phyloP scores from a whole-genome alignment of 2,113 vertebrate genomes.

The Egretta garzetta region DNA sequence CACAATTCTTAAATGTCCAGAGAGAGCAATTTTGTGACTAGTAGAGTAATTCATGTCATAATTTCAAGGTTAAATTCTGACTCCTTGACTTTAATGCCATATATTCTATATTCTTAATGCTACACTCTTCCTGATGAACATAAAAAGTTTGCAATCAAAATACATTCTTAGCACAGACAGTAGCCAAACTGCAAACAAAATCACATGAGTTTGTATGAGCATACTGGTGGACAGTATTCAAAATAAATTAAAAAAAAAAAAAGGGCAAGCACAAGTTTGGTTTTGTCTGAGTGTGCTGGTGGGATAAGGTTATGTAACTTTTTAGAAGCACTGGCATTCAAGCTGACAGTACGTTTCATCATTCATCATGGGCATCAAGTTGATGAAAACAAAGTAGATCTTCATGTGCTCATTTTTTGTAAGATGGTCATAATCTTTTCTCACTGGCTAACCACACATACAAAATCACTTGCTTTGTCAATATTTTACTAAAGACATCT shows the following conservation, averaged over 20 bases:
- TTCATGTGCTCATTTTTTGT: not conserved
- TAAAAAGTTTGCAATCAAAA: not conserved
- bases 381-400: not conserved
- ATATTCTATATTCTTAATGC: not conserved
- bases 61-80: not conserved
- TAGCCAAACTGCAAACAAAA: not conserved
- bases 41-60: rapidly evolving
- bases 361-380: not conserved
- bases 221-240: not conserved
- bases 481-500: not conserved
- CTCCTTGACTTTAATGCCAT: not conserved
- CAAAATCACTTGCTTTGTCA: not conserved
- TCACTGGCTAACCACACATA: not conserved
- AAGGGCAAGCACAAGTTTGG: not conserved
- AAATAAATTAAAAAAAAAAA: not conserved
- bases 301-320: not conserved
- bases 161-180: not conserved
- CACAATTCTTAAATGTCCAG: not conserved
- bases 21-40: not conserved
- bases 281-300: not conserved
- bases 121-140: not conserved
- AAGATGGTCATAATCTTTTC: slow-evolving; percentile 8
- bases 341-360: not conserved
- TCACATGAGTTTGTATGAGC: not conserved
- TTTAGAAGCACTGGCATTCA: not conserved